These are phyloP conservation scores for Drosophila pallidifrons DNA, from an alignment of 1,140 invertebrate genomes.

Conservation along the genomic window DNA sequence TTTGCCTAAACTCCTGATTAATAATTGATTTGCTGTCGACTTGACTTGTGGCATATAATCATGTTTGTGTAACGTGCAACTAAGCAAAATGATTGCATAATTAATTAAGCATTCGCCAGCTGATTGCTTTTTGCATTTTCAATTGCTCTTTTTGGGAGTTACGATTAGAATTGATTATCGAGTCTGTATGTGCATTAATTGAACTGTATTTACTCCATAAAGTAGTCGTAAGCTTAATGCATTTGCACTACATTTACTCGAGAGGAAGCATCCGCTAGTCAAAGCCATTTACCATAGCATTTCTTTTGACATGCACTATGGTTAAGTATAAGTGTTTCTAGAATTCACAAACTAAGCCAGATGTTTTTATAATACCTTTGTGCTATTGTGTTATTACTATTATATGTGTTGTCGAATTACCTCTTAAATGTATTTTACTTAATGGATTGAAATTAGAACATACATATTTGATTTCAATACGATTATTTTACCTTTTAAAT, in stretches of 20 bases:
- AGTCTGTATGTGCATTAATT: not conserved
- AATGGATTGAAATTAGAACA: no score
- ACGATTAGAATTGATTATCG: not conserved
- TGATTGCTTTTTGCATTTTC: conserved; percentile 11
- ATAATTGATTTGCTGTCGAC: conserved; percentile 20
- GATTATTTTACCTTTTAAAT: no score
- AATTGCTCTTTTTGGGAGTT: conserved; percentile 1
- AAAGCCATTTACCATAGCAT: conserved; percentile 18
- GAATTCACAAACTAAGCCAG: no score
- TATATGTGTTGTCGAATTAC: no score
- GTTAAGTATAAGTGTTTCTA: no score
- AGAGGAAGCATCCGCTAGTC: conserved; percentile 13
- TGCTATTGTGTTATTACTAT: no score
- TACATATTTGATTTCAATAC: no score
- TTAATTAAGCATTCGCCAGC: conserved; percentile 9
- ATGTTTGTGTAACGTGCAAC: conserved; percentile 2
- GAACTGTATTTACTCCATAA: not conserved
- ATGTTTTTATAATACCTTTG: no score
- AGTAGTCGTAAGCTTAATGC: not conserved
- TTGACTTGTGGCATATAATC: conserved; percentile 11
- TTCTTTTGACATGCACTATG: conserved; percentile 22
- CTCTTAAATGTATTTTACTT: no score
- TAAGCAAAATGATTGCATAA: conserved; percentile 20
- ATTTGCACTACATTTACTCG: not conserved
- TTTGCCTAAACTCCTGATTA: conserved; percentile 5